Conservation (phyloP, 2,888 invertebrate genomes). For the Drosophila merina region DNA sequence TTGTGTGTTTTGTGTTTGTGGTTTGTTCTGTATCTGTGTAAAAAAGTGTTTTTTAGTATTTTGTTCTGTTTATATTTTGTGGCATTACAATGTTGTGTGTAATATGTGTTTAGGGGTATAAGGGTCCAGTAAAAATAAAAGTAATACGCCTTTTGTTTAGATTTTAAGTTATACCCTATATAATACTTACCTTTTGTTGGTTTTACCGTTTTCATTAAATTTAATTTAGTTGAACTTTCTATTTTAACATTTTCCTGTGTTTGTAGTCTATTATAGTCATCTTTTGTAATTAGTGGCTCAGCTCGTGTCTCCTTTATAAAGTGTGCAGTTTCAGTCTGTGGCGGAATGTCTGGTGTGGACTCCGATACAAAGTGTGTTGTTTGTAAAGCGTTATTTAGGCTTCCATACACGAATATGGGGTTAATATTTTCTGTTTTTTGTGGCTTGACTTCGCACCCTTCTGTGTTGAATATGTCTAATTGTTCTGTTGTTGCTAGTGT, state of each 20-base stretch:
- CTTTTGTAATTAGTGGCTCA: conserved; percentile 32
- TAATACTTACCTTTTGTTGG: conserved; percentile 51
- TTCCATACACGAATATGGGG: conserved; percentile 6
- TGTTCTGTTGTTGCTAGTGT: conserved; percentile 36
- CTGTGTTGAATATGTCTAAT: conserved; percentile 8
- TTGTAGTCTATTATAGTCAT: conserved; percentile 32
- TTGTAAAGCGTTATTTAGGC: conserved; percentile 33
- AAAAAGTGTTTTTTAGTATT: conserved; percentile 70
- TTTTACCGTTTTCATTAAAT: conserved; percentile 55
- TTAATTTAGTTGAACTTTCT: conserved; percentile 19
- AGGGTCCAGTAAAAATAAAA: conserved; percentile 65
- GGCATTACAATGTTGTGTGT: conserved; percentile 50
- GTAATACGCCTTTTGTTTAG: conserved; percentile 82
- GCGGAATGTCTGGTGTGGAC: conserved; percentile 11
- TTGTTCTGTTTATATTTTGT: conserved; percentile 35
- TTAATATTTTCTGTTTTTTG: not conserved
- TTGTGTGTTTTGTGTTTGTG: conserved; percentile 83
- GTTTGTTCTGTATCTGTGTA: conserved; percentile 81
- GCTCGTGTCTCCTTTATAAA: conserved; percentile 21
- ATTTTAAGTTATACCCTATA: conserved; percentile 50
- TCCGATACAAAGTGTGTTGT: conserved; percentile 30
- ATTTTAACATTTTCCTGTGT: conserved; percentile 16
- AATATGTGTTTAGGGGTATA: conserved; percentile 75
- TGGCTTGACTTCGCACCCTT: too few relatives aligned
- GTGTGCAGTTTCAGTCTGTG: conserved; percentile 39